Base-by-base conservation (phyloP, 2,113 vertebrate species). In the Bos indicus region DNA sequence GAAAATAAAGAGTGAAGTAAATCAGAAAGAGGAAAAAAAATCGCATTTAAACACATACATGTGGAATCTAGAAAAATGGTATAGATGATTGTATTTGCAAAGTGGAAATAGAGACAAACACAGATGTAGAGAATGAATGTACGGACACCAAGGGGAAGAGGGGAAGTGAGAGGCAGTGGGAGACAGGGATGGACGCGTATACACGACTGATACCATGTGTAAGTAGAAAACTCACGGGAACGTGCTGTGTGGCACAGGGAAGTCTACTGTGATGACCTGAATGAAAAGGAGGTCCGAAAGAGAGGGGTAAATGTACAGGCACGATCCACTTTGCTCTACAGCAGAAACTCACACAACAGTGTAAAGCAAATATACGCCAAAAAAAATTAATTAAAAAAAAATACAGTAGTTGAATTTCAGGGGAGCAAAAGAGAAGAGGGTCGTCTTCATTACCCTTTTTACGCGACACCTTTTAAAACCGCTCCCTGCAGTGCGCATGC, bases 401-500 rank as follows among this genome's bases (percentile, higher is more conserved):
- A 77, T 26, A 43, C 40, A 43, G 36, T 1, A 90, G 36, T 64
- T 81, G 36, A 26, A 62, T 9, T 62, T 13, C 15, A 95, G 52
- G 36, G 48, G 10, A 51, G 11, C n/a, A 59, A 83, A 91, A 71
- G 14, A 60, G 28, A 64, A 33, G 60, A 74, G 71, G 40, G 6
- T 28, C 17, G 16, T 33, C 40, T 28, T 77, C 25, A 1, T 28
- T 60, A 19, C 5, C 33, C 14, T 21, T 82, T 51, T 33, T 48
- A 17, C 13, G 43, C 52, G 51, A 60, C 36, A 64, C 19, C 23
- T 60, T 67, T 67, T 19, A 30, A 77, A 54, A 36, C 23, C 1
- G 4, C 0, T 1, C 9, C 13, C 1, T n/a, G 1, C 7, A 40
- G 13, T 2, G 5, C 19, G 4, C 15, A 48, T 74, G 82, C 0